These are phyloP conservation scores for Chloropsis cyanopogon DNA, from an alignment of 2,113 vertebrate genomes.

Conservation along the genomic window DNA sequence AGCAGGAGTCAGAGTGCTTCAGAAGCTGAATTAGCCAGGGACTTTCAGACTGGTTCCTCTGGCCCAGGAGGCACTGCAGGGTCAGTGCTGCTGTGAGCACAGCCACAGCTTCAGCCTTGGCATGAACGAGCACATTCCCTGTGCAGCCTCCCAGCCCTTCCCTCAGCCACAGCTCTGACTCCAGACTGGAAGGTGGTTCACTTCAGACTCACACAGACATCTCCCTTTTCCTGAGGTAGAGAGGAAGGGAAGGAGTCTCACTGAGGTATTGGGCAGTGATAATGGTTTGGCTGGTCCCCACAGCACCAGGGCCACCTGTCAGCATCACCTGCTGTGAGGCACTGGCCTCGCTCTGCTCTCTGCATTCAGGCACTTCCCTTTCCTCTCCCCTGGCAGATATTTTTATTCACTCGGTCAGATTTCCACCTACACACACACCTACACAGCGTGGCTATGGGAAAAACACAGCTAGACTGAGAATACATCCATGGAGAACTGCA, in stretches of 20 bases:
- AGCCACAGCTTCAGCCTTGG: background rate
- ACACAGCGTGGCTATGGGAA: background rate
- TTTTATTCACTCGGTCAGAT: slow-evolving; percentile 11
- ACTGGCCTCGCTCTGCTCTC: background rate
- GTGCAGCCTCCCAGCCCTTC: background rate
- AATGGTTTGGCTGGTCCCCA: background rate
- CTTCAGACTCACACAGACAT: background rate
- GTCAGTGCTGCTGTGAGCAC: background rate
- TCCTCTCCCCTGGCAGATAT: background rate
- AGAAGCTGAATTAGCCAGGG: background rate
- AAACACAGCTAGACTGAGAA: slow-evolving; percentile 20
- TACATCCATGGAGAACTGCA: background rate
- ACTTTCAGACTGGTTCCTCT: background rate
- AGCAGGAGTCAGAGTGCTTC: background rate
- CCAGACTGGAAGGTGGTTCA: background rate
- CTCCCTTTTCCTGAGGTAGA: background rate
- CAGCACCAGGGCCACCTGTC: background rate
- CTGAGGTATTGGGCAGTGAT: background rate
- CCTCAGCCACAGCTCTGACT: background rate
- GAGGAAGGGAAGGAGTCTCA: background rate
- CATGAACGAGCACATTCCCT: background rate
- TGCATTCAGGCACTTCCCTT: background rate
- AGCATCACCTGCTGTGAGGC: background rate
- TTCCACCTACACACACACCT: slow-evolving; percentile 43
- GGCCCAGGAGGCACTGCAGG: background rate